phyloP scores from a whole-genome alignment of 1,140 invertebrate species.

The Aphelenchoides avenae region DNA sequence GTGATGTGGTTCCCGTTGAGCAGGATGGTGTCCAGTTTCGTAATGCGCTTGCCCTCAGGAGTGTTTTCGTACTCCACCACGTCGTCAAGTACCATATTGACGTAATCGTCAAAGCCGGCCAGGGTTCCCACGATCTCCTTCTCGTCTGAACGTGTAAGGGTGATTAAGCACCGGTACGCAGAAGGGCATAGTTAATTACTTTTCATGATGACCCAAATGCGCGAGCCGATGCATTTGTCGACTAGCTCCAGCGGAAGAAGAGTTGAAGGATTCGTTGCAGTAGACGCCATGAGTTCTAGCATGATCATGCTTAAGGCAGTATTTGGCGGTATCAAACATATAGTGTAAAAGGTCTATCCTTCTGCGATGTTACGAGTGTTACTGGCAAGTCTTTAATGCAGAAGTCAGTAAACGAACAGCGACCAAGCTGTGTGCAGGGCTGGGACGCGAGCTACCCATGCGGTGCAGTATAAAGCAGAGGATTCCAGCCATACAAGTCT shows the following conservation, averaged over 20 bases:
- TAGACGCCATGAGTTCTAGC: slow-evolving; percentile 31
- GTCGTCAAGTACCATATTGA: slow-evolving; percentile 70
- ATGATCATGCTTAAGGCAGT: too few relatives aligned
- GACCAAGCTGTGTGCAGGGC: too few relatives aligned
- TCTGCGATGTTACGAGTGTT: too few relatives aligned
- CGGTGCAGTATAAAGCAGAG: too few relatives aligned
- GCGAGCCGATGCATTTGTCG: slow-evolving; percentile 98
- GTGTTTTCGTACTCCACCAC: slow-evolving; percentile 78
- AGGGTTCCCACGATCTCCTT: slow-evolving; percentile 98
- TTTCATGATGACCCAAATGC: slow-evolving; percentile 99
- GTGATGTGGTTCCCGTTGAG: slow-evolving; percentile 95
- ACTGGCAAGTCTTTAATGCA: too few relatives aligned
- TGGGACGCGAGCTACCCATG: too few relatives aligned
- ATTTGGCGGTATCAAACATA: too few relatives aligned
- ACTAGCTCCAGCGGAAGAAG: slow-evolving; percentile 83
- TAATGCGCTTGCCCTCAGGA: slow-evolving; percentile 87
- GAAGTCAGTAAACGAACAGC: too few relatives aligned
- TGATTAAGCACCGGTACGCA: too few relatives aligned
- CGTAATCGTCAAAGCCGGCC: slow-evolving; percentile 96
- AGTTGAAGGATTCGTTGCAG: slow-evolving; percentile 44
- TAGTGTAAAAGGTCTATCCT: too few relatives aligned
- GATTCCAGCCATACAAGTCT: too few relatives aligned
- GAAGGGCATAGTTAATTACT: slow-evolving; percentile 66
- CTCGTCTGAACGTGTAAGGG: slow-evolving; percentile 65
- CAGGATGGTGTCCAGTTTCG: slow-evolving; percentile 93